Evolutionary conservation across 1,140 invertebrate genomes (phyloP).

Genomic region (Drosophila simulans): DNA sequence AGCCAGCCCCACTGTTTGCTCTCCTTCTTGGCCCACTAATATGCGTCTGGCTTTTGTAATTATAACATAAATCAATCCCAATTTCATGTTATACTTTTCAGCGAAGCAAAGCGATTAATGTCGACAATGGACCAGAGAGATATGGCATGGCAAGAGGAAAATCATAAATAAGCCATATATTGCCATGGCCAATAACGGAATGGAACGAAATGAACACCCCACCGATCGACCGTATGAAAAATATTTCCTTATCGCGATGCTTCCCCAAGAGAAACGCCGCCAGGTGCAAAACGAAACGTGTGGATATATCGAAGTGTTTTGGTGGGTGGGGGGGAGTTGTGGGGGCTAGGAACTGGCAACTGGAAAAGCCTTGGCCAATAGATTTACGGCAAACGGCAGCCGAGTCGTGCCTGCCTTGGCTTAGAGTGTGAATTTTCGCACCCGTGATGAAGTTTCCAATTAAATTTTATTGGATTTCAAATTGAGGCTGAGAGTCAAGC

Average conservation of each 20-base stretch:
- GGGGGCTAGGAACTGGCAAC: constrained; percentile 12
- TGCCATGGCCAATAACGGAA: constrained; percentile 75
- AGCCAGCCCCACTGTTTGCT: constrained; percentile 6
- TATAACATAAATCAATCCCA: constrained; percentile 82
- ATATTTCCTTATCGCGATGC: constrained; percentile 81
- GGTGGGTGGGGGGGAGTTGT: no score
- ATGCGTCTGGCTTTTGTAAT: constrained; percentile 58
- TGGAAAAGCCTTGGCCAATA: constrained; percentile 64
- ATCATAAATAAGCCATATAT: constrained; percentile 78
- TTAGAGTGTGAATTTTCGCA: constrained; percentile 82
- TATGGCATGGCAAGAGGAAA: constrained; percentile 80
- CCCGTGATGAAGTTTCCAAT: constrained; percentile 84
- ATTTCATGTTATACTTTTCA: constrained; percentile 78
- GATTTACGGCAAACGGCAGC: constrained; percentile 81
- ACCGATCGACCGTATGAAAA: constrained; percentile 57
- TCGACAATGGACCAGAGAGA: constrained; percentile 73
- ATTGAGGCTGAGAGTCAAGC: constrained; percentile 67
- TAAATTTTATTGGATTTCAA: constrained; percentile 84
- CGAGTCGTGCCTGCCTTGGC: constrained; percentile 71
- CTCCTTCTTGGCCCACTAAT: not conserved
- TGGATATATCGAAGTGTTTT: constrained; percentile 18
- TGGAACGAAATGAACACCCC: constrained; percentile 33
- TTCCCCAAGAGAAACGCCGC: constrained; percentile 50
- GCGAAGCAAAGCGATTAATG: constrained; percentile 75
- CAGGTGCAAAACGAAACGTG: constrained; percentile 55